Conservation (phyloP, 2,113 vertebrate species). For the Emydura subglobosa region DNA sequence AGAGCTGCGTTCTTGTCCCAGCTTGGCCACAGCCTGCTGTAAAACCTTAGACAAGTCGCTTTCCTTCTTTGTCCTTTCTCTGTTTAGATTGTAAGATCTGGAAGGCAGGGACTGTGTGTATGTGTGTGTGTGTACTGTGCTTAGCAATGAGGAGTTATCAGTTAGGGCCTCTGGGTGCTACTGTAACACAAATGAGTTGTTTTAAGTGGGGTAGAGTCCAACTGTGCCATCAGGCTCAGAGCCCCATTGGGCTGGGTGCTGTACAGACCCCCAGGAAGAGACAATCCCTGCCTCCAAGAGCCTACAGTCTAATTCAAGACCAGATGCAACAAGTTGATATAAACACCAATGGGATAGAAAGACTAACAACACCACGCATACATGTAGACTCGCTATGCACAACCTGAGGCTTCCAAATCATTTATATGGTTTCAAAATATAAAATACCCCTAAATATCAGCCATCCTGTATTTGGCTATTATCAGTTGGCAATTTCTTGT, state of each 20-base stretch:
- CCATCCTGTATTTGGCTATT: not conserved
- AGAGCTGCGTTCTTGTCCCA: not conserved
- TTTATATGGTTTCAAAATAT: not conserved
- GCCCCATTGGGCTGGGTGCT: not conserved
- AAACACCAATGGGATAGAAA: fast-evolving
- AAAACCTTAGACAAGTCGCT: not conserved
- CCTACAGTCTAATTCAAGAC: not conserved
- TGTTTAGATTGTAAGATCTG: not conserved
- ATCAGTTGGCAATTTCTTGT: not conserved
- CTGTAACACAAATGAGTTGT: not conserved
- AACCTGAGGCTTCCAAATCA: not conserved
- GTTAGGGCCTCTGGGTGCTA: not conserved
- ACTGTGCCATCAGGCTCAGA: not conserved
- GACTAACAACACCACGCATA: not conserved
- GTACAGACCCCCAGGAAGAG: not conserved
- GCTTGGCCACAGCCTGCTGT: not conserved
- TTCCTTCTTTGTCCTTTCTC: not conserved
- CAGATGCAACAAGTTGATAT: not conserved
- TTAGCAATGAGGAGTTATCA: not conserved
- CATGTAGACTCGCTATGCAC: not conserved
- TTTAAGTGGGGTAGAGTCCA: not conserved
- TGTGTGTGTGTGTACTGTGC: fast-evolving
- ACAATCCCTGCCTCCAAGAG: not conserved
- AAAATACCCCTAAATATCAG: not conserved
- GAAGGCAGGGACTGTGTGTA: not conserved